phyloP scores from a whole-genome alignment of 2,888 invertebrate species.

The Phyto melanocephala region DNA sequence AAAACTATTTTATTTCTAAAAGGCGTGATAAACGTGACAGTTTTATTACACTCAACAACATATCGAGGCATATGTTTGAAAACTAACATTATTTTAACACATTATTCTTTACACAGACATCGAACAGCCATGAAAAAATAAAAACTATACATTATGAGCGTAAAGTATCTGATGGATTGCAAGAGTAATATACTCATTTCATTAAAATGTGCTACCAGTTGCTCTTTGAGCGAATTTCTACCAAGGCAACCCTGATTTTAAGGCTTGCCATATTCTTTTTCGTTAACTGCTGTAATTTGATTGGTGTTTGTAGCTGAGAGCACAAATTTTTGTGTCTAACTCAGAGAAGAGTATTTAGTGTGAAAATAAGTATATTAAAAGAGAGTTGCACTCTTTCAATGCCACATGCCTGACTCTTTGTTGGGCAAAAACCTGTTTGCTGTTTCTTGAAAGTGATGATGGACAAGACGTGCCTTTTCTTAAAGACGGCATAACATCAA shows the following conservation, averaged over 20 bases:
- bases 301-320: conserved; percentile 55
- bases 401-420: neutral
- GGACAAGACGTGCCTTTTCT: conserved; percentile 54
- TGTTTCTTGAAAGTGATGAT: conserved; percentile 33
- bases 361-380: neutral
- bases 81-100: conserved; percentile 56
- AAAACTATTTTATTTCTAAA: conserved; percentile 60
- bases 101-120: conserved; percentile 32
- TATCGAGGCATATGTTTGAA: conserved; percentile 61
- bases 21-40: conserved; percentile 69
- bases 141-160: conserved; percentile 1
- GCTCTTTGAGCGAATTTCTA: conserved; percentile 24
- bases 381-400: conserved; percentile 33
- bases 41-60: conserved; percentile 67
- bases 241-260: conserved; percentile 58
- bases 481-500: conserved; percentile 53
- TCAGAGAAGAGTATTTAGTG: conserved; percentile 19
- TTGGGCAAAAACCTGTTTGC: conserved; percentile 58
- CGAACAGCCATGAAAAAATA: conserved; percentile 15
- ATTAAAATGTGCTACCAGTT: conserved; percentile 40
- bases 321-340: neutral
- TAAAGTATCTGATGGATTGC: neutral
- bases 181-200: conserved; percentile 56
- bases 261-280: conserved; percentile 58
- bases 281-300: conserved; percentile 42